A percentile compares a stretch with the other conserved stretches of the same genome.
These are phyloP conservation scores for Fregata magnificens DNA, from an alignment of 2,113 vertebrate genomes.

Conservation along the genomic window DNA sequence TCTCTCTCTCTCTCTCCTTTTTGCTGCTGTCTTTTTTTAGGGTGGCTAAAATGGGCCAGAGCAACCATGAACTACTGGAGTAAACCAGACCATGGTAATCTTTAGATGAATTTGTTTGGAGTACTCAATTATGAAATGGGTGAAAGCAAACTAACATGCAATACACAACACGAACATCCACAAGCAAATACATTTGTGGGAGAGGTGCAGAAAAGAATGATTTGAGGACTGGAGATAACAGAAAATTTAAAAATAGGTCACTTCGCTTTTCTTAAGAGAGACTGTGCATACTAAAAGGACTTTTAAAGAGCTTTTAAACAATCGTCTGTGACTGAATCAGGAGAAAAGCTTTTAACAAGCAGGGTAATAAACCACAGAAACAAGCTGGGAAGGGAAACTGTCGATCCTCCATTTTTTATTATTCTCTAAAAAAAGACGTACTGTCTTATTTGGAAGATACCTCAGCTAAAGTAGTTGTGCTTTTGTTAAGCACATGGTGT, in stretches of 20 bases:
- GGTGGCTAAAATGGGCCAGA: not conserved
- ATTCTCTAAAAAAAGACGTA: not conserved
- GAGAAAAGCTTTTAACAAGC: slow-evolving; percentile 5
- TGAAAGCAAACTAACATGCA: not conserved
- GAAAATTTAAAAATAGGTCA: not conserved
- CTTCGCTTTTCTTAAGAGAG: not conserved
- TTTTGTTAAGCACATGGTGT: not conserved
- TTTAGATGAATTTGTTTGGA: not conserved
- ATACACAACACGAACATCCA: not conserved
- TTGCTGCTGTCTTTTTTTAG: not conserved
- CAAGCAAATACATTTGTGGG: not conserved
- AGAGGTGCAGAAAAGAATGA: not conserved
- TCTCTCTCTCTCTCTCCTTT: not conserved
- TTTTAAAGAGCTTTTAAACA: slow-evolving; percentile 7
- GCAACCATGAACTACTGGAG: not conserved
- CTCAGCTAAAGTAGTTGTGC: not conserved
- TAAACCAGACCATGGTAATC: not conserved
- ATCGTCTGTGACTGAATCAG: not conserved
- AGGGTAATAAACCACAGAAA: not conserved
- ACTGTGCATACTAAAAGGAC: not conserved
- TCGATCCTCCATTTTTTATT: not conserved
- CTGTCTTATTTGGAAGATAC: not conserved
- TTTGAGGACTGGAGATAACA: not conserved
- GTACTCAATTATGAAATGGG: not conserved
- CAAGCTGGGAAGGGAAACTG: not conserved